Conservation (phyloP, 2,888 invertebrate genomes). For the Spicauda simplicius region DNA sequence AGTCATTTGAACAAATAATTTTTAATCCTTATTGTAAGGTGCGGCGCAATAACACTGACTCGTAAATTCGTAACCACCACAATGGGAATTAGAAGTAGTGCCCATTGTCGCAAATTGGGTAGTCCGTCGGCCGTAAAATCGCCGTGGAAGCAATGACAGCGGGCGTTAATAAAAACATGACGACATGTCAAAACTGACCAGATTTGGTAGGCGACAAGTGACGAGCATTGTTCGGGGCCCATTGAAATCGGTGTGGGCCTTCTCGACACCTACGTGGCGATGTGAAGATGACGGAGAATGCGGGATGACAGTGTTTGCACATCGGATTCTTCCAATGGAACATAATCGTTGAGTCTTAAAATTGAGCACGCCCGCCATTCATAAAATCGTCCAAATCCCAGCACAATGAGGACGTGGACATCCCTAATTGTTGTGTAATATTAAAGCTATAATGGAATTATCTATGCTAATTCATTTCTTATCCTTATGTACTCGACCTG, state of each 20-base stretch:
- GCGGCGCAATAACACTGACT: constrained; percentile 74
- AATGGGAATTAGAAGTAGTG: constrained; percentile 79
- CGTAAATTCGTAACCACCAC: constrained; percentile 68
- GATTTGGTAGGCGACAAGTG: constrained; percentile 80
- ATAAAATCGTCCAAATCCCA: constrained; percentile 49
- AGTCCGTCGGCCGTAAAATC: constrained; percentile 72
- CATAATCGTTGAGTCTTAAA: constrained; percentile 68
- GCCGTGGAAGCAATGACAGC: constrained; percentile 68
- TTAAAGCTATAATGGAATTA: constrained; percentile 9
- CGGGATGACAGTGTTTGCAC: constrained; percentile 71
- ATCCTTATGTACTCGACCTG: constrained; percentile 8
- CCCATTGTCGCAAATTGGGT: constrained; percentile 80
- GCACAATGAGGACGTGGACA: constrained; percentile 43
- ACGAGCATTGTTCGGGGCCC: constrained; percentile 67
- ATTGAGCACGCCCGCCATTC: constrained; percentile 75
- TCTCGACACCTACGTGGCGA: constrained; percentile 69
- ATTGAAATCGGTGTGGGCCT: constrained; percentile 81
- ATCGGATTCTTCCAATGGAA: constrained; percentile 64
- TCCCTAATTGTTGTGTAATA: constrained; percentile 46
- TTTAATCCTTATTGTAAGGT: constrained; percentile 73
- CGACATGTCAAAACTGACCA: constrained; percentile 83
- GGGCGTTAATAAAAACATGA: constrained; percentile 83
- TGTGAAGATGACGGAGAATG: constrained; percentile 53
- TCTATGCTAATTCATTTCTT: constrained; percentile 1
- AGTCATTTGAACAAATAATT: constrained; percentile 79